Evolutionary conservation across 2,113 vertebrate species (phyloP), one percentile per base, ranked within the genome.

Genomic region (Vidua chalybeata): DNA sequence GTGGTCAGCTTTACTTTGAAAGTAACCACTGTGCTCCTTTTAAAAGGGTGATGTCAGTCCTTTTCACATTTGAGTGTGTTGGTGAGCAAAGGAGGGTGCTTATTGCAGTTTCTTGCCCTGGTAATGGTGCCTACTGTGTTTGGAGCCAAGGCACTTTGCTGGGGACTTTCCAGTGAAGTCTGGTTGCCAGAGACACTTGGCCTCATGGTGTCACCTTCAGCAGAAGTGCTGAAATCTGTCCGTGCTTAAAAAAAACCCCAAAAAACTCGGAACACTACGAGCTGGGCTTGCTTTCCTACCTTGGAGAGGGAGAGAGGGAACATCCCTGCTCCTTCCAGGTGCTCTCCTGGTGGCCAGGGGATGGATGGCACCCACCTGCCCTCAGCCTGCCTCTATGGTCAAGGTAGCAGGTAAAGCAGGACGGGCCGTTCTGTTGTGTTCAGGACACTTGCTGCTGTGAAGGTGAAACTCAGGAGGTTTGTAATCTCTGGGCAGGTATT

Each of bases 251-350:
- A 86, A 71, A 78, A 51, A 72, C 62, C 56, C 8, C 4, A 48
- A 20, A 28, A 28, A 43, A 63, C 18, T 69, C 0, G 1, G 20
- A 84, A 68, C 22, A 8, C 17, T 21, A 0, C 0, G 0, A 9
- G 24, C n/a, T 64, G 37, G 1, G 1, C 54, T 90, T 90, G 30
- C 17, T 61, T 58, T 88, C 18, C 31, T 52, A 0, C 13, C 7
- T 76, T 64, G 62, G 9, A 54, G 55, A 59, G 33, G 31, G 6
- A 46, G 11, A 49, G 46, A 83, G 31, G 14, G 26, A 35, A 49
- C 1, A 0, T 66, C 5, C 15, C n/a, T 1, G 2, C 37, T 84
- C 30, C 69, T 61, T 52, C 11, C 20, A 26, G n/a, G 18, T 64
- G 51, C 73, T 59, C 5, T 67, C 15, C 41, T 0, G 3, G 26